Evolutionary conservation across 2,797 vertebrate species (phyloP), one percentile per base, ranked within the genome.

Genomic region (Falco berigora): DNA sequence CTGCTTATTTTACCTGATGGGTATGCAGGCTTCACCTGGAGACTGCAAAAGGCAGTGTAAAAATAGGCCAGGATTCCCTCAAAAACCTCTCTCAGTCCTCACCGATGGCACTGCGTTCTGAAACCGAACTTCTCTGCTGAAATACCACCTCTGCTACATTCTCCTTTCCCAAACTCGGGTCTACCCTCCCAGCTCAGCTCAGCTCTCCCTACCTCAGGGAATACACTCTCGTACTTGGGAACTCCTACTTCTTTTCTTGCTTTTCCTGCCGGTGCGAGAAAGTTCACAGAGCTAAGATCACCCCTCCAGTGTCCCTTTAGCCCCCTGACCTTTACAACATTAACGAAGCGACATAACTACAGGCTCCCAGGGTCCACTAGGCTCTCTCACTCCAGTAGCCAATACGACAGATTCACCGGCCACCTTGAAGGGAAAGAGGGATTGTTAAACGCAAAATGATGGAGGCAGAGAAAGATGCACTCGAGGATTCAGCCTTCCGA

Each of bases 381-480:
- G 90, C 94, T 97, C 96, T 95, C 92, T 92, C 96, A 89, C 94
- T 97, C 94, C 92, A 55, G 95, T 69, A 97, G 97, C 96, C 96
- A 94, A 94, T 80, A 83, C 30, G 1, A 95, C 93, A 96, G 86
- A 90, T 92, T 95, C 86, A 91, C 95, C 12, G 86, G 93, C 95
- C 95, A 95, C 95, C 95, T 85, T 91, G 89, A 93, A 91, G 94
- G 95, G 89, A 94, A 96, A 96, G 94, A 94, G 88, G 95, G 96
- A 96, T 96, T 96, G 95, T 96, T 94, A 95, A 97, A 97, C 71
- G 94, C 96, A 95, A 97, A 95, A 91, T 85, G 89, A 94, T 0
- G 42, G 96, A 94, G 88, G 95, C 96, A 93, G 95, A 94, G 90
- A 96, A 96, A 94, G 95, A 95, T 87, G 96, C 96, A 84, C 90